phyloP scores from a whole-genome alignment of 2,797 vertebrate species.

The Bovichtus diacanthus region DNA sequence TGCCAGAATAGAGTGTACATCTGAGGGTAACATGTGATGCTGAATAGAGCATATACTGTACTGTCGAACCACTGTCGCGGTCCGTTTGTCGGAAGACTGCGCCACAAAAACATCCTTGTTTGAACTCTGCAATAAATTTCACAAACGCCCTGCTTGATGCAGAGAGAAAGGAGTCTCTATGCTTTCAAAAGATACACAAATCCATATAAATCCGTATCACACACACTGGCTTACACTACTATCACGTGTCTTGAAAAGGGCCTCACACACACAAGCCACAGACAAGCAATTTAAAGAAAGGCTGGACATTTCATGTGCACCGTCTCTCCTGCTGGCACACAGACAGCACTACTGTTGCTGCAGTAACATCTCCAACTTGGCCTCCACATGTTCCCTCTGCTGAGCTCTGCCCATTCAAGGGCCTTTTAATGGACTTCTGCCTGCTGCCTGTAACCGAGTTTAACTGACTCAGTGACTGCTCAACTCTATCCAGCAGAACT shows the following conservation, averaged over 20 bases:
- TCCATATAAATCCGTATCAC: slow-evolving; percentile 35
- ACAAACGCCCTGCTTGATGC: slow-evolving; percentile 31
- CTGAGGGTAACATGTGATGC: slow-evolving; percentile 4
- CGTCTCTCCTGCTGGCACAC: slow-evolving; percentile 18
- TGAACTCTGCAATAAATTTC: slow-evolving; percentile 19
- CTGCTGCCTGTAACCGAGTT: slow-evolving; percentile 48
- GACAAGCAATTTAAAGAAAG: slow-evolving; percentile 49
- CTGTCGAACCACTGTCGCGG: not conserved
- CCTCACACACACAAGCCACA: slow-evolving; percentile 27
- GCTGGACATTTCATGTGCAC: slow-evolving; percentile 42
- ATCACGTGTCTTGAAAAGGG: slow-evolving; percentile 59
- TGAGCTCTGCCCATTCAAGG: slow-evolving; percentile 58
- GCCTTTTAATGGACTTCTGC: slow-evolving; percentile 68
- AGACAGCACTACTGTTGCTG: slow-evolving; percentile 27
- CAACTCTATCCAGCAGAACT: slow-evolving; percentile 33
- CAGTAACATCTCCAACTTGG: slow-evolving; percentile 50
- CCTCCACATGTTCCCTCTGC: slow-evolving; percentile 52
- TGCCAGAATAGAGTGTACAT: slow-evolving; percentile 7
- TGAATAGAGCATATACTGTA: not conserved
- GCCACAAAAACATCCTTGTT: slow-evolving; percentile 51
- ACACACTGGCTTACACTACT: slow-evolving; percentile 33
- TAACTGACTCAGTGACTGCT: slow-evolving; percentile 68
- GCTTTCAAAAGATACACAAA: slow-evolving; percentile 40
- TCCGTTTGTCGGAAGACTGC: slow-evolving; percentile 23
- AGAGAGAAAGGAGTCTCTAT: slow-evolving; percentile 57